These are phyloP conservation scores for Drosophila eohydei DNA, from an alignment of 2,888 invertebrate genomes.

Conservation along the genomic window DNA sequence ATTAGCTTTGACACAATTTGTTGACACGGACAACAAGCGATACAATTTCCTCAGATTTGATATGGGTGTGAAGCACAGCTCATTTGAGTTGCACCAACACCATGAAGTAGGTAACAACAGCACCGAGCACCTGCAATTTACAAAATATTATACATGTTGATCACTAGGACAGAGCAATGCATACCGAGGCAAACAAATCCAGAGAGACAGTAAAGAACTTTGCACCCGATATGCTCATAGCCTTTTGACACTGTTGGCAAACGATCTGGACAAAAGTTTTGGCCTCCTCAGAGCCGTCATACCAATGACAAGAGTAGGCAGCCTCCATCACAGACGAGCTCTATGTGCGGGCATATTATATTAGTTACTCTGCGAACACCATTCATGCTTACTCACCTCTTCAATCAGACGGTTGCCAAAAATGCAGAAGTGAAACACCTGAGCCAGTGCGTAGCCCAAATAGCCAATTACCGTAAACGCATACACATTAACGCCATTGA, in stretches of 20 bases:
- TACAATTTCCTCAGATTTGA: constrained; percentile 35
- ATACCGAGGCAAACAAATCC: constrained; percentile 94
- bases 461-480: constrained; percentile 92
- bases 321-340: constrained; percentile 97
- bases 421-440: constrained; percentile 94
- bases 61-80: constrained; percentile 19
- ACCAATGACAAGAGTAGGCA: constrained; percentile 96
- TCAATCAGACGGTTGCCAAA: constrained; percentile 94
- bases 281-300: constrained; percentile 95
- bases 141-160: constrained; percentile 18
- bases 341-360: constrained; percentile 85
- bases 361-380: background rate
- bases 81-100: constrained; percentile 94
- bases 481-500: constrained; percentile 91
- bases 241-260: constrained; percentile 95
- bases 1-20: constrained; percentile 57
- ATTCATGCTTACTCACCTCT: constrained; percentile 87
- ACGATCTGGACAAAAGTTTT: constrained; percentile 96
- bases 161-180: constrained; percentile 68
- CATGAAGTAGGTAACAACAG: constrained; percentile 96
- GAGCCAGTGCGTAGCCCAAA: constrained; percentile 91
- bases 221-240: constrained; percentile 94
- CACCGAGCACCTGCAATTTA: constrained; percentile 90
- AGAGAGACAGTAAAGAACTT: constrained; percentile 95
- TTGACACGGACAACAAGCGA: constrained; percentile 32